Evolutionary conservation across 2,888 invertebrate genomes (phyloP).

Genomic region (Thalpophila matura): DNA sequence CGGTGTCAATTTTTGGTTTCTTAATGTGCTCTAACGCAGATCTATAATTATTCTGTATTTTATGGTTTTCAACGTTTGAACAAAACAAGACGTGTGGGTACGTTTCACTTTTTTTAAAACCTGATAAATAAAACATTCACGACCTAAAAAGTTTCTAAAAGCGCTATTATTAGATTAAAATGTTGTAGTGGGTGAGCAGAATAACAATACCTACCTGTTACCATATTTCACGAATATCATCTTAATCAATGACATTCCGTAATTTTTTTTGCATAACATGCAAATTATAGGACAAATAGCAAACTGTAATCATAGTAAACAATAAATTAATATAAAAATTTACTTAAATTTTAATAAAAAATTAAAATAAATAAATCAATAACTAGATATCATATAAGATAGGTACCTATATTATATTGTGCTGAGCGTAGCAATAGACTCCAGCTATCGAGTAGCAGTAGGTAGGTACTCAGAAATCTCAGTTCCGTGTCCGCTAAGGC

Average conservation of each 20-base stretch:
- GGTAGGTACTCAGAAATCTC: no score
- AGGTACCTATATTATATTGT: no score
- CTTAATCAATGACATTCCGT: conserved; percentile 2
- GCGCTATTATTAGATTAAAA: conserved; percentile 3
- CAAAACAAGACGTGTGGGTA: background rate
- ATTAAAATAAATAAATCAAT: no score
- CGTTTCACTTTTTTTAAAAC: conserved; percentile 36
- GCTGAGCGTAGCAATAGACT: no score
- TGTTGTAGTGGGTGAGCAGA: background rate
- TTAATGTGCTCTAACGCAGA: conserved; percentile 12
- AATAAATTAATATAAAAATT: no score
- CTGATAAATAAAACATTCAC: conserved; percentile 3
- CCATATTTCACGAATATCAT: conserved; percentile 6
- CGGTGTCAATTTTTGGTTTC: conserved; percentile 42
- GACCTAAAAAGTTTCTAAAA: conserved; percentile 17
- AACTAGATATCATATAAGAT: no score
- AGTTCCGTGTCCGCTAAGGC: no score
- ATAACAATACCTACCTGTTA: background rate
- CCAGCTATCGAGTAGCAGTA: no score
- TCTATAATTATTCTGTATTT: conserved; percentile 23
- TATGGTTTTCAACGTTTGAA: conserved; percentile 8
- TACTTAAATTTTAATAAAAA: no score
- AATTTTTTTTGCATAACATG: no score
- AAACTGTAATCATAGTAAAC: no score
- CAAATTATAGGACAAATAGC: no score